Evolutionary conservation across 2,888 invertebrate species (phyloP), one percentile per base, ranked within the genome.

Genomic region (Euplexia lucipara): DNA sequence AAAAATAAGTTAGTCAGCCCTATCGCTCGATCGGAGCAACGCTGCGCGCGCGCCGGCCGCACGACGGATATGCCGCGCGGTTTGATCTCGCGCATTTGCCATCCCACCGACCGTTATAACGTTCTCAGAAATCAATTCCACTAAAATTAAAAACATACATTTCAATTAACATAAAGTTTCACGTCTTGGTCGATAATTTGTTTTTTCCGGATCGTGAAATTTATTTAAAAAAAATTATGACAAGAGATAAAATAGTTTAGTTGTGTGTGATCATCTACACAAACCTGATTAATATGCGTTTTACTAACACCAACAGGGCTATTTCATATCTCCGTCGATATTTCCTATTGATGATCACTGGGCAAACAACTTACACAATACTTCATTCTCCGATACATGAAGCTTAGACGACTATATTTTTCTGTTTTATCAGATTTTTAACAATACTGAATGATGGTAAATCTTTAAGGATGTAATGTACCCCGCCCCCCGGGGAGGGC

Each of bases 41-140:
- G 44, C 52, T 68, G 79, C 71, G 82, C 78, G 45, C 52, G 62
- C 80, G 83, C 66, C 65, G 66, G 49, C 58, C 57, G 60, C 61
- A 70, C 66, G 76, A 78, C 81, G 79, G 83, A 82, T 81, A 72
- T 69, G 70, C 60, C 73, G 73, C 67, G 81, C 68, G 70, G 74
- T 79, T 82, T 82, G 83, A 83, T 82, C 81, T 75, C 75, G 61
- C 58, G 61, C 81, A 74, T 83, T 81, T 81, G 81, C 83, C 70
- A 73, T 66, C 72, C 58, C 44, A 56, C 37, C 16, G 71, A 47
- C 68, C 70, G 69, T 70, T 74, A 68, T 70, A 71, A 60, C 22
- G 34, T 81, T 81, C 81, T 70, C 45, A 66, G 81, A 81, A 81
- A 83, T 81, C 58, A 70, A 81, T 75, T 81, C 61, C 39, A 42